Conservation (phyloP, 2,888 invertebrate species). For the Drosophila helvetica region DNA sequence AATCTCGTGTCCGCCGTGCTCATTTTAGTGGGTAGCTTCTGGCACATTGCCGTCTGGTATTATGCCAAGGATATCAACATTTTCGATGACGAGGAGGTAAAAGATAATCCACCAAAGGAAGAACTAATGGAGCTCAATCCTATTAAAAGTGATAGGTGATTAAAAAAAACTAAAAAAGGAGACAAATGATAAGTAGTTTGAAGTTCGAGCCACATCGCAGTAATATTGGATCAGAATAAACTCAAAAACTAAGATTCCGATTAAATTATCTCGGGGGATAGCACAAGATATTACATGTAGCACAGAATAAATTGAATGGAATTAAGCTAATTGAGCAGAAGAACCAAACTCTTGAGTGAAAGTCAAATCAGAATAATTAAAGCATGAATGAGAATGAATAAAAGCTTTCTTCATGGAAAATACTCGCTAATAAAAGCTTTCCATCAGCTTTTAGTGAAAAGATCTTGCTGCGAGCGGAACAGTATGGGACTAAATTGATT, state of each 20-base stretch:
- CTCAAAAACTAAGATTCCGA: neutral
- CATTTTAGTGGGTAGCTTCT: slow-evolving; percentile 86
- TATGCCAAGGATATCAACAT: slow-evolving; percentile 87
- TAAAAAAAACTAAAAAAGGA: too few species aligned
- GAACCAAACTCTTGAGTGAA: slow-evolving; percentile 15
- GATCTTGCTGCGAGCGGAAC: neutral
- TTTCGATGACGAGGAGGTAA: slow-evolving; percentile 84
- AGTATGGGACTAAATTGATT: neutral
- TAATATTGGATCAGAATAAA: neutral
- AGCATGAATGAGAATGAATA: neutral
- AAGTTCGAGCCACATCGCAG: slow-evolving; percentile 18
- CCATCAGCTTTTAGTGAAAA: neutral
- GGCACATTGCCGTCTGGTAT: slow-evolving; percentile 88
- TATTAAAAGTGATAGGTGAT: neutral
- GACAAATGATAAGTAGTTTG: too few species aligned
- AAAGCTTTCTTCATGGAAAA: neutral
- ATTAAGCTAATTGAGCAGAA: neutral
- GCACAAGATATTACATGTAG: neutral
- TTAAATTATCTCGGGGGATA: neutral
- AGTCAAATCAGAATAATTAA: neutral
- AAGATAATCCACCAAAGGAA: neutral
- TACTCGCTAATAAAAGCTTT: too few species aligned
- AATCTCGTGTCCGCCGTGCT: slow-evolving; percentile 87
- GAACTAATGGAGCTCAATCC: slow-evolving; percentile 15
- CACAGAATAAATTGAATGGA: neutral